phyloP scores from a whole-genome alignment of 2,797 vertebrate species.

The Coilia nasus region DNA sequence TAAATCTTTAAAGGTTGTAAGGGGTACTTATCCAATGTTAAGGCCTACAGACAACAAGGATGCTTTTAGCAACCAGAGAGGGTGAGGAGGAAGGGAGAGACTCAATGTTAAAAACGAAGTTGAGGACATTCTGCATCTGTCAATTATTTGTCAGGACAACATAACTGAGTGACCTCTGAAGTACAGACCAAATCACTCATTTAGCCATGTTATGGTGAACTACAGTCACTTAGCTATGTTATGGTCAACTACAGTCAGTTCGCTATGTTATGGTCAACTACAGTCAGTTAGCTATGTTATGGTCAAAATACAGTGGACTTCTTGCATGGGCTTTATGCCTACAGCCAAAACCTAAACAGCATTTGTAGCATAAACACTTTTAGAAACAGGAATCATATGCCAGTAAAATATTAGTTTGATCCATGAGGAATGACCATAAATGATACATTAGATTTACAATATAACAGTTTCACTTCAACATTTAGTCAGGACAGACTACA shows the following conservation, averaged over 20 bases:
- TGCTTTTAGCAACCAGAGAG: background rate
- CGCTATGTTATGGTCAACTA: background rate
- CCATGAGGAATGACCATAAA: background rate
- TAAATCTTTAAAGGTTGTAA: conserved; percentile 41
- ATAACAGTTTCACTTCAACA: background rate
- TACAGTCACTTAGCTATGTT: background rate
- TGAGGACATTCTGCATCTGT: background rate
- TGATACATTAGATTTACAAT: background rate
- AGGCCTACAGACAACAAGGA: conserved; percentile 22
- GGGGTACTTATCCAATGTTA: background rate
- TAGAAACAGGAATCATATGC: background rate
- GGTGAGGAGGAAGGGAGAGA: background rate
- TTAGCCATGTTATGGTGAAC: conserved; percentile 7
- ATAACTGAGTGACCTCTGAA: background rate
- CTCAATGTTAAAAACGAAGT: background rate
- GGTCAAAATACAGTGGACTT: background rate
- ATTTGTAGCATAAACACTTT: background rate
- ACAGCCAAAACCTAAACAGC: background rate
- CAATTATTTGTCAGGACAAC: background rate
- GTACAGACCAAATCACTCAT: background rate
- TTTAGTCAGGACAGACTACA: background rate
- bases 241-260: background rate
- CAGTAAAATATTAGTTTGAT: background rate
- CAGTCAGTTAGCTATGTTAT: background rate
- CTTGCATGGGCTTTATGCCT: background rate